These are phyloP conservation scores for Belgica antarctica DNA, from an alignment of 2,888 invertebrate species.

Conservation along the genomic window DNA sequence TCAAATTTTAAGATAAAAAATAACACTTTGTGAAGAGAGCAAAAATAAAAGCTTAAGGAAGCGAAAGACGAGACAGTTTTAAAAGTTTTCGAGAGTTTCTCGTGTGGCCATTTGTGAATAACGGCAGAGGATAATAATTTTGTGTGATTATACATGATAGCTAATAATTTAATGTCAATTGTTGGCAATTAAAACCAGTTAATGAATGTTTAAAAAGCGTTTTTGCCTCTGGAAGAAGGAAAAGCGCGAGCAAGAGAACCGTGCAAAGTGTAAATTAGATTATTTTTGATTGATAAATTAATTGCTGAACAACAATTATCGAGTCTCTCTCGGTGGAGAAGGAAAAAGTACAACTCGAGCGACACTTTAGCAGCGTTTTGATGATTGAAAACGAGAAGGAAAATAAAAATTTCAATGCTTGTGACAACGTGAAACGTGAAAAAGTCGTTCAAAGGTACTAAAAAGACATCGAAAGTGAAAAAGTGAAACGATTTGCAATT, in stretches of 20 bases:
- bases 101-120: neutral
- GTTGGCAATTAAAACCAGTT: constrained; percentile 12
- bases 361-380: neutral
- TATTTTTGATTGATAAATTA: constrained; percentile 35
- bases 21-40: neutral
- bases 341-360: neutral
- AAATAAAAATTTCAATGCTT: constrained; percentile 21
- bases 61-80: neutral
- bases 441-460: neutral
- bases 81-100: neutral
- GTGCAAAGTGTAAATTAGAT: constrained; percentile 43
- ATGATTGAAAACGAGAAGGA: neutral
- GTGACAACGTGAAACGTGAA: constrained; percentile 30
- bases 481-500: constrained; percentile 41
- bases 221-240: constrained; percentile 3
- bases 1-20: neutral
- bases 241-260: neutral
- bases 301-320: neutral
- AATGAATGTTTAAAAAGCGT: constrained; percentile 32
- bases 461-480: constrained; percentile 30
- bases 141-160: neutral
- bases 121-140: neutral
- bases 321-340: no score
- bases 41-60: no score
- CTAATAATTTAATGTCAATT: constrained; percentile 31